Evolutionary conservation across 2,888 invertebrate genomes (phyloP).

Genomic region (Lycaena phlaeas): DNA sequence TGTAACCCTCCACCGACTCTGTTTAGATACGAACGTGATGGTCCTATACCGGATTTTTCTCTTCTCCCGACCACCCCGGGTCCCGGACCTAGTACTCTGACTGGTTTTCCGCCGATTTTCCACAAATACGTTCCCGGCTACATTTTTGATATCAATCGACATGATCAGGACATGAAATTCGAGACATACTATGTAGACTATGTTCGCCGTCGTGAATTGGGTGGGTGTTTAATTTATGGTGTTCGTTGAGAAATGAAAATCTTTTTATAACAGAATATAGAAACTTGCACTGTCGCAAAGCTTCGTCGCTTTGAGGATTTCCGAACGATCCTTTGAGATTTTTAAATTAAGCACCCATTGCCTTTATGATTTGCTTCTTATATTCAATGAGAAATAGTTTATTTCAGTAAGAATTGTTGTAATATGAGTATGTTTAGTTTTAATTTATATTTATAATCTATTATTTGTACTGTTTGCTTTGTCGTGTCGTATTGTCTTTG

Average conservation of each 20-base stretch:
- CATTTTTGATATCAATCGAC: conserved; percentile 56
- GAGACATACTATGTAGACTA: conserved; percentile 70
- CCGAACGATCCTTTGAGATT: conserved; percentile 54
- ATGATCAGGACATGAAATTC: conserved; percentile 60
- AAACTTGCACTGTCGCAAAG: conserved; percentile 9
- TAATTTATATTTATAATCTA: conserved; percentile 9
- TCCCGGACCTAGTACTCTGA: conserved; percentile 55
- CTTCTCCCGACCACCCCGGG: conserved; percentile 40
- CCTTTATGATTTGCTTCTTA: conserved; percentile 28
- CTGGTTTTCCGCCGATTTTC: conserved; percentile 62
- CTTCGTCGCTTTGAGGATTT: conserved; percentile 34
- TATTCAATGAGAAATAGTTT: conserved; percentile 12
- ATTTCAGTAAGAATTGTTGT: conserved; percentile 8
- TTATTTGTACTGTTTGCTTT: conserved; percentile 11
- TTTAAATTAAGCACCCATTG: conserved; percentile 62
- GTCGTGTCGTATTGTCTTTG: conserved; percentile 9
- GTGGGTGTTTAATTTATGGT: conserved; percentile 63
- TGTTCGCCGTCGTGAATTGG: conserved; percentile 66
- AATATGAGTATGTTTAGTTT: conserved; percentile 10
- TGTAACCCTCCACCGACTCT: conserved; percentile 47
- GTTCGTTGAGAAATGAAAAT: no score
- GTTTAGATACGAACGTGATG: conserved; percentile 58
- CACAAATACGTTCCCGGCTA: conserved; percentile 64
- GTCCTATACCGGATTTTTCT: conserved; percentile 53
- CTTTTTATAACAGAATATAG: no score